phyloP scores from a whole-genome alignment of 23 tunicate species.

The Diplosoma virens region DNA sequence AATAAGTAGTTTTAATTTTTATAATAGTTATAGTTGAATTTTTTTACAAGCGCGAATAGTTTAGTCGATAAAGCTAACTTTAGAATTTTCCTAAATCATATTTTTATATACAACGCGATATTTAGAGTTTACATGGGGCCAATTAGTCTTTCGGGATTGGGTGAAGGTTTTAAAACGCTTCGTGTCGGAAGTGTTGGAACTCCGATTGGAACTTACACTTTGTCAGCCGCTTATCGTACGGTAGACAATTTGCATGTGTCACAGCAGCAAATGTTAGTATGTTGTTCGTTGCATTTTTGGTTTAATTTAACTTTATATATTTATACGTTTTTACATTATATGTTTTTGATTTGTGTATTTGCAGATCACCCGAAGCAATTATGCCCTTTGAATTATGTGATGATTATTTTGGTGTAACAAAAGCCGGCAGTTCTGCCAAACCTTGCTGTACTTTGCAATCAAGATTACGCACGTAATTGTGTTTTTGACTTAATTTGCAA shows the following conservation, averaged over 20 bases:
- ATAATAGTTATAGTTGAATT: no score
- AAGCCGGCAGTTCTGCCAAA: slow-evolving; percentile 43
- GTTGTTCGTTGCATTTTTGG: not conserved
- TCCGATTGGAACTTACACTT: slow-evolving; percentile 56
- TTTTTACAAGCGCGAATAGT: no score
- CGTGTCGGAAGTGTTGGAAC: slow-evolving; percentile 68
- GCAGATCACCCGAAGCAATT: slow-evolving; percentile 14
- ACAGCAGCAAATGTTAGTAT: slow-evolving; percentile 59
- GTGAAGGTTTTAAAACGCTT: slow-evolving; percentile 62
- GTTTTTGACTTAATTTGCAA: not conserved
- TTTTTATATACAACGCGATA: no score
- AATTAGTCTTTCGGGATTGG: slow-evolving; percentile 55
- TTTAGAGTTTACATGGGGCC: slow-evolving; percentile 73
- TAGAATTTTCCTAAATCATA: no score
- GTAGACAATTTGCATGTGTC: slow-evolving; percentile 64
- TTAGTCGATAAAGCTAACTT: no score
- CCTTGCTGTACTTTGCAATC: slow-evolving; percentile 74
- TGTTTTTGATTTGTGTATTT: not conserved
- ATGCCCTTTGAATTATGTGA: slow-evolving; percentile 17
- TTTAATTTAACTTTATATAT: not conserved
- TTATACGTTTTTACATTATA: not conserved
- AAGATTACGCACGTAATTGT: slow-evolving; percentile 48
- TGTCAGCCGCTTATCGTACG: slow-evolving; percentile 77
- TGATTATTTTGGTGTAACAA: slow-evolving; percentile 37
- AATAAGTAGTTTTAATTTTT: no score